Percentiles rank a stretch among this genome's conserved stretches.
Conservation (phyloP, 2,113 vertebrate genomes). For the Spea bombifrons region DNA sequence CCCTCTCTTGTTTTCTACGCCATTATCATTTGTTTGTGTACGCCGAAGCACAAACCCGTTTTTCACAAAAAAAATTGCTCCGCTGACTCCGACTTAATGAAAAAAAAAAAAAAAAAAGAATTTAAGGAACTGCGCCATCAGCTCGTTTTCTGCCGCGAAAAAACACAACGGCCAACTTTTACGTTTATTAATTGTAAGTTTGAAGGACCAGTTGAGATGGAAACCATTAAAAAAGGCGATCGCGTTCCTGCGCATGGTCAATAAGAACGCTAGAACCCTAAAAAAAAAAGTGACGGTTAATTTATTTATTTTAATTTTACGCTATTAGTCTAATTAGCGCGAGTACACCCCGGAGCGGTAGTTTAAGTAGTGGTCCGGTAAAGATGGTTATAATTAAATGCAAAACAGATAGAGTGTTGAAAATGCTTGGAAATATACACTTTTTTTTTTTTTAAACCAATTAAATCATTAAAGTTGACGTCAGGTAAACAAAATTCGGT, state of each 20-base stretch:
- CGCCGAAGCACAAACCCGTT: not conserved
- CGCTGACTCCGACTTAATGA: slow-evolving; percentile 2
- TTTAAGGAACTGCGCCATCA: not conserved
- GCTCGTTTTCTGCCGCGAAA: not conserved
- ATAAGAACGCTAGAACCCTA: not conserved
- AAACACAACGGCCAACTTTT: not conserved
- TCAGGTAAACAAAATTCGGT: no score
- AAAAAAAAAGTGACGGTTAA: no score
- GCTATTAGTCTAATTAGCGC: no score
- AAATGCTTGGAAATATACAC: not conserved
- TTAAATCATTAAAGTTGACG: no score
- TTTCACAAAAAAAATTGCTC: slow-evolving; percentile 6
- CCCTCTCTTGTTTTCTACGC: not conserved
- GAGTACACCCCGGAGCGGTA: no score
- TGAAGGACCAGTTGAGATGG: not conserved
- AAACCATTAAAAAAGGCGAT: not conserved
- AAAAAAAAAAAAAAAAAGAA: slow-evolving; percentile 3
- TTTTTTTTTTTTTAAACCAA: no score
- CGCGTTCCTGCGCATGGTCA: not conserved
- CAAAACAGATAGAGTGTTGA: not conserved
- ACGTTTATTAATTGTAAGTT: slow-evolving; percentile 8
- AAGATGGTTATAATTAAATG: no score
- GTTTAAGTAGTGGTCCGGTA: no score
- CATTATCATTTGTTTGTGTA: slow-evolving; percentile 4
- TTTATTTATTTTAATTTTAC: no score